Evolutionary conservation across 2,113 vertebrate genomes (phyloP).

Genomic region (Elachura formosa): DNA sequence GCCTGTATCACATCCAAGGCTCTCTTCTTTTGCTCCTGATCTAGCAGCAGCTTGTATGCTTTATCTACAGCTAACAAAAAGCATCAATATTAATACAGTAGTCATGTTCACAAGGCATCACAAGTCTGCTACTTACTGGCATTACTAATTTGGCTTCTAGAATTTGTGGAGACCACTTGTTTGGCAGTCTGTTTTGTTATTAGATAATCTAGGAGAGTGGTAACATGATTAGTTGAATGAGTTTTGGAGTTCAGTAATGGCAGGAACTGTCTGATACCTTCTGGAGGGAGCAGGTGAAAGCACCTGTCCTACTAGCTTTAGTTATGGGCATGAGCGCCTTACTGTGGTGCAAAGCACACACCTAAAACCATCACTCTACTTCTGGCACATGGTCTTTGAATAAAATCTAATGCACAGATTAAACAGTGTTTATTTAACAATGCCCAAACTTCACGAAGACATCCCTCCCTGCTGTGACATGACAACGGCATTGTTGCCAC

Average conservation of each 20-base stretch:
- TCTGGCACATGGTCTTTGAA: not conserved
- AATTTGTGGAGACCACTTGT: not conserved
- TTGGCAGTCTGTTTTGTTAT: not conserved
- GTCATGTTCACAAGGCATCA: slow-evolving; percentile 17
- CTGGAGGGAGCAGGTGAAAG: not conserved
- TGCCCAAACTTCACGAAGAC: accelerated
- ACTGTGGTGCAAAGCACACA: not conserved
- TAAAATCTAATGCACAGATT: not conserved
- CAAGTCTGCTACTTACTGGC: not conserved
- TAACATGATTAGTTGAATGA: not conserved
- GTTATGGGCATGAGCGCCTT: not conserved
- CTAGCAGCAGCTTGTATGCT: slow-evolving; percentile 92
- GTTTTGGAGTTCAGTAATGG: not conserved
- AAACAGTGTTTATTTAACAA: not conserved
- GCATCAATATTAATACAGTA: slow-evolving; percentile 58
- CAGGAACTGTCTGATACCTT: not conserved
- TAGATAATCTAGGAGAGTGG: not conserved
- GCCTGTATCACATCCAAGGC: slow-evolving; percentile 95
- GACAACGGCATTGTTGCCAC: not conserved
- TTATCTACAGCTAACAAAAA: slow-evolving; percentile 92
- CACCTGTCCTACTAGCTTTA: not conserved
- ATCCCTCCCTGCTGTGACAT: not conserved
- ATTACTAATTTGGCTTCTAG: not conserved
- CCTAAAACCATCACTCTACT: not conserved
- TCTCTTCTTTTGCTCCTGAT: slow-evolving; percentile 96